Base-by-base conservation (phyloP, 64 coral and sea anemone genomes). In the Stichodactyla helianthus region DNA sequence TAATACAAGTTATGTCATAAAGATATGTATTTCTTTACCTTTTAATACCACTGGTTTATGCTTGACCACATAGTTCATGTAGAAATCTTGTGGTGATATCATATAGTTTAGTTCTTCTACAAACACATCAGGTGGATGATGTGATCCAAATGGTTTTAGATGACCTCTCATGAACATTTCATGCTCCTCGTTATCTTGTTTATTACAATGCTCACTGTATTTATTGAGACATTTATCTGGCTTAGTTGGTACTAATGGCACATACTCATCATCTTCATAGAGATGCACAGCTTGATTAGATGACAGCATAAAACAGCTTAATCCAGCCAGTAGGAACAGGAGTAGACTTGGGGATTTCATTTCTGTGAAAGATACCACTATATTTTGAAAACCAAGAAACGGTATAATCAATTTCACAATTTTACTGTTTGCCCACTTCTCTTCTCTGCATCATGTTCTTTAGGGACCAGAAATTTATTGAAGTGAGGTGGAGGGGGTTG, bases 21-120 rank as follows among this genome's bases (percentile, higher is more conserved):
- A 53, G 51, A 79, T 79, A 44, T 44, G 2, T 7, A 79, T 6
- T 16, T 53, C 52, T 16, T 9, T 88, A 99, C 97, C 93, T 93
- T 99, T 99, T 18, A 99, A 88, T 14, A 99, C 86, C 12, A 99
- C 97, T 85, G 97, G 97, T 86, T 93, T 99, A 79, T 99, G 97
- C 80, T 95, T 92, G 16, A 92, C 58, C n/a, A 99, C 97, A 95
- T 93, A 99, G 61, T 99, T 93, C 97, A 99, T 95, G 23, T 95
- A 99, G 74, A 99, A 99, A 82, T 99, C 97, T 55, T 99, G 74
- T 14, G 97, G 91, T 12, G 97, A 99, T 18, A 99, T 99, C 93
- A 95, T 95, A 31, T 89, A 95, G 15, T 90, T 88, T 26, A 99
- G 86, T 71, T 99, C 93, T 77, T 99, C 97, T 14, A 92, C 91